phyloP scores from a whole-genome alignment of 2,797 vertebrate genomes.

The Megaceryle alcyon region DNA sequence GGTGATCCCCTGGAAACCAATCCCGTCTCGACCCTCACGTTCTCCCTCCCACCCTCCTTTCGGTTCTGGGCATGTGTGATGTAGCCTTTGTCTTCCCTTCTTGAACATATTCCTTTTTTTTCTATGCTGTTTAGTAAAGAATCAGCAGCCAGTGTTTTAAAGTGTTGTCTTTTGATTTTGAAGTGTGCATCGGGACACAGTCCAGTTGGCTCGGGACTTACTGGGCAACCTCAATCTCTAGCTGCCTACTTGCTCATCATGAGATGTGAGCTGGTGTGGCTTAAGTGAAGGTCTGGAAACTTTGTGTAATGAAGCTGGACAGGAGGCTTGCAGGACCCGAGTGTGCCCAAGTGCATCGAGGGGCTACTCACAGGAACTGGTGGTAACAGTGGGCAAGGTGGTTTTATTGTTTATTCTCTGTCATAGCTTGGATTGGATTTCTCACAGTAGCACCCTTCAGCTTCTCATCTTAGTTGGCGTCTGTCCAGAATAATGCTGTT shows the following conservation, averaged over 20 bases:
- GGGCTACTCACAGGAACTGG: accelerated
- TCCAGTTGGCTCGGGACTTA: not conserved
- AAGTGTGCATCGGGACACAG: not conserved
- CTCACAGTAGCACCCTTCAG: not conserved
- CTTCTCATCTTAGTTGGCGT: accelerated
- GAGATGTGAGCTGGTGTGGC: accelerated
- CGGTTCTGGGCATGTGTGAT: not conserved
- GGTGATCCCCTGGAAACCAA: not conserved
- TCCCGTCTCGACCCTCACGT: not conserved
- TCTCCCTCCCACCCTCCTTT: not conserved
- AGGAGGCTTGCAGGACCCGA: not conserved
- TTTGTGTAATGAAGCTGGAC: not conserved
- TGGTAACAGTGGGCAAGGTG: not conserved
- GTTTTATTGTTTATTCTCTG: not conserved
- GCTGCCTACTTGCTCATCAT: not conserved
- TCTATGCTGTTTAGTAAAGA: not conserved
- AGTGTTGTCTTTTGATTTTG: not conserved
- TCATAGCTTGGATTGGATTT: not conserved
- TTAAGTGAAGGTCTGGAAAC: not conserved
- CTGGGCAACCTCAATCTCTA: not conserved
- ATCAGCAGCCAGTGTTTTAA: not conserved
- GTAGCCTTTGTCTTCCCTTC: slow-evolving; percentile 29
- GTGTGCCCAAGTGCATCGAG: accelerated
- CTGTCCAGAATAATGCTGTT: not conserved
- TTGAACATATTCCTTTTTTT: not conserved